phyloP scores from a whole-genome alignment of 2,797 vertebrate genomes.

The Eupleurogrammus muticus region DNA sequence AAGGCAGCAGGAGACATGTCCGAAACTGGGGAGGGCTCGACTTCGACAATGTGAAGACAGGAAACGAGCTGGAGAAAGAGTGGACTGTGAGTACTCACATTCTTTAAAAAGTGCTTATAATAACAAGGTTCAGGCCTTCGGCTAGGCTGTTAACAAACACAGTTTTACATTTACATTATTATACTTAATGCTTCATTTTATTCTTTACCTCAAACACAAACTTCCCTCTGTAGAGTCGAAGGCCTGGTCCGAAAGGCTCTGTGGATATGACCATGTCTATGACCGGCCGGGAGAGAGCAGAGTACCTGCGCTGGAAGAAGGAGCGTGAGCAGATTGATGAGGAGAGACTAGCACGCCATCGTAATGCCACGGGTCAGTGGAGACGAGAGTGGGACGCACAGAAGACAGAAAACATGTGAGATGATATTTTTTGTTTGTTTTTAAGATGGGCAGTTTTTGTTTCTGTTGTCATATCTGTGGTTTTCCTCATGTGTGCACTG shows the following conservation, averaged over 20 bases:
- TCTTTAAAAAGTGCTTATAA: neutral
- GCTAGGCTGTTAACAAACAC: neutral
- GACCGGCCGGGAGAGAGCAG: constrained; percentile 92
- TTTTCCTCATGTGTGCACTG: too few relatives aligned
- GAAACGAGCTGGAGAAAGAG: constrained; percentile 86
- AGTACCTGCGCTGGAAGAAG: constrained; percentile 95
- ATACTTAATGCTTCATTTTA: neutral
- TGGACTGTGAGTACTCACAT: constrained; percentile 80
- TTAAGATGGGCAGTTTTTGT: too few relatives aligned
- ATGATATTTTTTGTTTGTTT: too few relatives aligned
- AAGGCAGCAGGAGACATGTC: constrained; percentile 91
- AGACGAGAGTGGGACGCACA: constrained; percentile 93
- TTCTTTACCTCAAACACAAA: neutral
- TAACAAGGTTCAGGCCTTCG: too few relatives aligned
- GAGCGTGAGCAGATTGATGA: constrained; percentile 93
- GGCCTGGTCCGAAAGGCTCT: constrained; percentile 72
- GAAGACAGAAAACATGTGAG: constrained; percentile 90
- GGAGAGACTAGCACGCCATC: constrained; percentile 91
- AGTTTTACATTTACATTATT: neutral
- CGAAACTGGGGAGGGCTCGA: constrained; percentile 94
- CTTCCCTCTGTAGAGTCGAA: constrained; percentile 68
- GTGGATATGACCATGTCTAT: constrained; percentile 94
- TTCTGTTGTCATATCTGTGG: too few relatives aligned
- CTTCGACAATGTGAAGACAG: constrained; percentile 91
- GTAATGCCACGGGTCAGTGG: constrained; percentile 94